Conservation (phyloP, 1,140 invertebrate genomes). For the Scaptomyza pallida region DNA sequence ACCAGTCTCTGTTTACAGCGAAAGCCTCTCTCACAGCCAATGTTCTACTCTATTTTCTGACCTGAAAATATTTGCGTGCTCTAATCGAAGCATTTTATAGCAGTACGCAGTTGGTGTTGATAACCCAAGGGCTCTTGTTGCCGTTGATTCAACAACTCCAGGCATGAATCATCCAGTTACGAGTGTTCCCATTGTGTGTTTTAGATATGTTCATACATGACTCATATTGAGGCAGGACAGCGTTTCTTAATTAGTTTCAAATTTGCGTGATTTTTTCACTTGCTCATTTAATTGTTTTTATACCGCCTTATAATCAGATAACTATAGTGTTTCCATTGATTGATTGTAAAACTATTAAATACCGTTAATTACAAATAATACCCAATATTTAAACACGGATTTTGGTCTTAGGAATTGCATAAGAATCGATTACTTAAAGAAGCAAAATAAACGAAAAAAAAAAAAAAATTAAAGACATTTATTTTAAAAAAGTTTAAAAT, state of each 20-base stretch:
- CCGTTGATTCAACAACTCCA: slow-evolving; percentile 8
- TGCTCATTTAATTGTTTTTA: background rate
- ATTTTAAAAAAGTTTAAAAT: no score
- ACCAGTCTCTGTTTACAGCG: slow-evolving; percentile 24
- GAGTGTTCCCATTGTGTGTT: background rate
- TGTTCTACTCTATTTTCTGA: background rate
- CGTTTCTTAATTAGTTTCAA: background rate
- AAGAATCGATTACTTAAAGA: no score
- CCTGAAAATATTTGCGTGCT: background rate
- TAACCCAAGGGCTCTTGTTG: background rate
- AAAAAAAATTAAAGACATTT: no score
- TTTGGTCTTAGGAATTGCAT: no score
- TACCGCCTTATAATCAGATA: background rate
- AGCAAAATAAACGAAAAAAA: no score
- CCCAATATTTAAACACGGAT: no score
- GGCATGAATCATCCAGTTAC: slow-evolving; percentile 16
- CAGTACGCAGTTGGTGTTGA: background rate
- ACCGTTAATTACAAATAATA: background rate
- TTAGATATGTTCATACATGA: background rate
- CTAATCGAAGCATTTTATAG: slow-evolving; percentile 13
- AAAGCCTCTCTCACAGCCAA: background rate
- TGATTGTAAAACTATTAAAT: background rate
- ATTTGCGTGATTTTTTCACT: background rate
- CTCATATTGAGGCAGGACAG: slow-evolving; percentile 26
- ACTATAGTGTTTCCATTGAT: background rate